Percentiles rank a stretch among this genome's conserved stretches.
Conservation (phyloP, 2,113 vertebrate genomes). For the Pangasianodon gigas region DNA sequence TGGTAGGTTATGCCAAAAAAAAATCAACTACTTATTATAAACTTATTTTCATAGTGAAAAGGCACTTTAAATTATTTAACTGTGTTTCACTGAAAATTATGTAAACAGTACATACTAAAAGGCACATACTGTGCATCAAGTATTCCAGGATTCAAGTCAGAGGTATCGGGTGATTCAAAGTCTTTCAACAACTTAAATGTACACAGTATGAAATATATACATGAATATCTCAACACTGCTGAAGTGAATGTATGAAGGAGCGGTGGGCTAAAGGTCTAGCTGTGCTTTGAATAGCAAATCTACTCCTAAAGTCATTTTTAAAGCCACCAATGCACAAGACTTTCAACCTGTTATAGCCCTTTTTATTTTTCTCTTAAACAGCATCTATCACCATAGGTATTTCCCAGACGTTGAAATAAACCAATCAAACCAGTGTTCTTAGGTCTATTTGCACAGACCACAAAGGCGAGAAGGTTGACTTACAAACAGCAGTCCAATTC, state of each 20-base stretch:
- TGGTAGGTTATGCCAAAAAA: slow-evolving; percentile 45
- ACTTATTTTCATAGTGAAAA: slow-evolving; percentile 35
- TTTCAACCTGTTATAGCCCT: slow-evolving; percentile 10
- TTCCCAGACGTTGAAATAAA: neutral
- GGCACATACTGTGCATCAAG: slow-evolving; percentile 61
- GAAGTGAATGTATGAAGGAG: slow-evolving; percentile 25
- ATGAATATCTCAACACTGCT: slow-evolving; percentile 48
- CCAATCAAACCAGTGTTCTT: slow-evolving; percentile 5
- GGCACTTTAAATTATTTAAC: slow-evolving; percentile 54
- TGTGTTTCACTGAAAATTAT: slow-evolving; percentile 46
- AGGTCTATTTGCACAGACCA: slow-evolving; percentile 4
- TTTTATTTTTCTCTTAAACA: slow-evolving; percentile 10
- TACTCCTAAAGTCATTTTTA: neutral
- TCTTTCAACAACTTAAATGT: slow-evolving; percentile 27
- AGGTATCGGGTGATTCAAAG: slow-evolving; percentile 41
- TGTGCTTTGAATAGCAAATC: slow-evolving; percentile 24
- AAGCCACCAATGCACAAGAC: slow-evolving; percentile 8
- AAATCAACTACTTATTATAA: neutral
- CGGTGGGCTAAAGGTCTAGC: neutral
- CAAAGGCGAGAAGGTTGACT: neutral
- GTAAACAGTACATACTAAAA: slow-evolving; percentile 56
- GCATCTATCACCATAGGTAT: slow-evolving; percentile 1
- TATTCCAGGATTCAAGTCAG: slow-evolving; percentile 57
- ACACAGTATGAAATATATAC: slow-evolving; percentile 37
- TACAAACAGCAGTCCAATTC: slow-evolving; percentile 10